Conservation (phyloP, 2,113 vertebrate species). For the Bostrychus sinensis region DNA sequence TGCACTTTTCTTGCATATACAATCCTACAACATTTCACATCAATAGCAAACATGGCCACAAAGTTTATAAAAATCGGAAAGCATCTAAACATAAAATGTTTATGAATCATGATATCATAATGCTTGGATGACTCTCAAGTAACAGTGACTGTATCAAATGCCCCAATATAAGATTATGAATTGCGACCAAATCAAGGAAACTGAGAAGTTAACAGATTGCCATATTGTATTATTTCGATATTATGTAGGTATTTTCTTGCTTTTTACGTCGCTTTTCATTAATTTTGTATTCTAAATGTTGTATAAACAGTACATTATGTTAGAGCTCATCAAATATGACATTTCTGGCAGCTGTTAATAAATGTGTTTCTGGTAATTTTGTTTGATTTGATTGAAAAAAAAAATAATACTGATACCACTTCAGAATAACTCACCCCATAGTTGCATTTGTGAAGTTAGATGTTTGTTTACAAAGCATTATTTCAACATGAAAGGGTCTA, state of each 20-base stretch:
- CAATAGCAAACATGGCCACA: background rate
- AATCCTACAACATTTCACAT: conserved; percentile 58
- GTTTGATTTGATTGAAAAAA: conserved; percentile 7
- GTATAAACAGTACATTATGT: conserved; percentile 69
- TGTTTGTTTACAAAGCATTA: no score
- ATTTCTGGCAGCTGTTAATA: conserved; percentile 79
- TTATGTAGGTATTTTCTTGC: conserved; percentile 66
- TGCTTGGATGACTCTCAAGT: background rate
- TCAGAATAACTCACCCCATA: no score
- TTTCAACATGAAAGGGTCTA: no score
- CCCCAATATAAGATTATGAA: conserved; percentile 8
- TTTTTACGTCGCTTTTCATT: conserved; percentile 63
- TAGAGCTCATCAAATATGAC: conserved; percentile 72
- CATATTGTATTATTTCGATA: conserved; percentile 65
- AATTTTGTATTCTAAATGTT: conserved; percentile 72
- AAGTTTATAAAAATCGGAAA: background rate
- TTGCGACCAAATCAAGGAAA: conserved; percentile 21
- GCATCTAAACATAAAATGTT: background rate
- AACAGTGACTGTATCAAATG: background rate
- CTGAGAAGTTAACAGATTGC: conserved; percentile 39
- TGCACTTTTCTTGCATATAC: conserved; percentile 67
- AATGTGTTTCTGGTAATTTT: conserved; percentile 69
- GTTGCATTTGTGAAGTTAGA: no score
- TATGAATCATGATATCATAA: background rate
- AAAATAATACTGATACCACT: no score